A percentile compares a stretch with the other conserved stretches of the same genome.
These are phyloP conservation scores for Hermodice carunculata DNA, from an alignment of 2,888 invertebrate species.

Conservation along the genomic window DNA sequence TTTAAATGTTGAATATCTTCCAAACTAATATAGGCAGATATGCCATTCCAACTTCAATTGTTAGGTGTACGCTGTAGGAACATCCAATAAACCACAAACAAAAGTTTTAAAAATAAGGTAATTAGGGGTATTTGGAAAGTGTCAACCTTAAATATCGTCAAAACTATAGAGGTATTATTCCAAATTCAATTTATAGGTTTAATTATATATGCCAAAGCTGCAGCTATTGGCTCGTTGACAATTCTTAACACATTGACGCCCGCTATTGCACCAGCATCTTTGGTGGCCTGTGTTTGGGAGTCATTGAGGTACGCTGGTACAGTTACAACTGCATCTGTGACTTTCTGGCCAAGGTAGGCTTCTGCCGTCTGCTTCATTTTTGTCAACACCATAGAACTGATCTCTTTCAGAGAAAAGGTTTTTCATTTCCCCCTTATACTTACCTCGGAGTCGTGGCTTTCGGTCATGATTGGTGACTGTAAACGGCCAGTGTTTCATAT, in stretches of 20 bases:
- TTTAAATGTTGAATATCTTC: too few species aligned
- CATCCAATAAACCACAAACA: too few species aligned
- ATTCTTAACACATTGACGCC: conserved; percentile 89
- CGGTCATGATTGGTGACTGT: conserved; percentile 54
- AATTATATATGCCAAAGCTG: conserved; percentile 73
- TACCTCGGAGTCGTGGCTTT: conserved; percentile 45
- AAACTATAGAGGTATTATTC: too few species aligned
- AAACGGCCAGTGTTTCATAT: conserved; percentile 87
- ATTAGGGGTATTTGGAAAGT: too few species aligned
- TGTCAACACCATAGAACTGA: conserved; percentile 90
- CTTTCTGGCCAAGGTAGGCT: conserved; percentile 74
- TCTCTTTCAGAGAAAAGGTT: conserved; percentile 90
- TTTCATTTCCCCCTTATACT: conserved; percentile 90
- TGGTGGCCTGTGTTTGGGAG: conserved; percentile 75
- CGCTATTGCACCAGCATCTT: conserved; percentile 87
- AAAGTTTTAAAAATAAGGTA: too few species aligned
- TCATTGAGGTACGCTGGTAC: conserved; percentile 69
- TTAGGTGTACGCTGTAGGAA: too few species aligned
- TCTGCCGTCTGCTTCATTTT: conserved; percentile 83
- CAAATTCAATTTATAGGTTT: too few species aligned
- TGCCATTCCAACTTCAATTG: too few species aligned
- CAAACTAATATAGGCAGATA: too few species aligned
- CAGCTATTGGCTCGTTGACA: conserved; percentile 80
- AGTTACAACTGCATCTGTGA: conserved; percentile 68
- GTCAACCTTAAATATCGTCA: too few species aligned